Evolutionary conservation across 1,140 invertebrate genomes (phyloP).

Genomic region (Lasioglossum albipes): DNA sequence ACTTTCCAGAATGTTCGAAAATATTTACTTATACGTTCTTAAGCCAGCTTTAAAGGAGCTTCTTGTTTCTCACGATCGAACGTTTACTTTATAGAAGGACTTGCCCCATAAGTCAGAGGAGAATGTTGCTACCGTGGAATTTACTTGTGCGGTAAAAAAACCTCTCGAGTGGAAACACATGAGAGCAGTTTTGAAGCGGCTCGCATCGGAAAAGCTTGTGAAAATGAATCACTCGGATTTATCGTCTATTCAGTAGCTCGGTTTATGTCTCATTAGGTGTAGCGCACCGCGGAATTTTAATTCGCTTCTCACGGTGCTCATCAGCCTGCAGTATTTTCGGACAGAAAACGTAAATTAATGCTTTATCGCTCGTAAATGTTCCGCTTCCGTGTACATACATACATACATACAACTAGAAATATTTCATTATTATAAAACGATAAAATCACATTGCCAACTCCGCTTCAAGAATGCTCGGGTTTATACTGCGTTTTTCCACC

Average conservation of each 20-base stretch:
- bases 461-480: too few species aligned
- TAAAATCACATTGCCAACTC: too few species aligned
- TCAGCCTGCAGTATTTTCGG: neutral
- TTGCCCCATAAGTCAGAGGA: neutral
- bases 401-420: too few species aligned
- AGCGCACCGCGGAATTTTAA: neutral
- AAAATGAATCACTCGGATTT: slow-evolving; percentile 16
- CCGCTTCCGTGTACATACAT: too few species aligned
- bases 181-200: neutral
- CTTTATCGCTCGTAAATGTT: neutral
- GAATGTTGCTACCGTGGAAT: neutral
- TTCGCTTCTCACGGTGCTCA: neutral
- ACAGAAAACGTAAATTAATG: slow-evolving; percentile 10
- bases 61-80: slow-evolving; percentile 1
- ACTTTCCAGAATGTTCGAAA: neutral
- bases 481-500: too few species aligned
- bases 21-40: neutral
- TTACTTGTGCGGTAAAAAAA: neutral
- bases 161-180: neutral
- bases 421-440: too few species aligned
- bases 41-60: neutral
- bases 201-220: neutral
- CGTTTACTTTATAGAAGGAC: slow-evolving; percentile 1
- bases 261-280: neutral
- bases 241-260: neutral